A percentile compares a stretch with the other conserved stretches of the same genome.
These are phyloP conservation scores for Thymelicus sylvestris DNA, from an alignment of 2,888 invertebrate genomes.

Conservation along the genomic window DNA sequence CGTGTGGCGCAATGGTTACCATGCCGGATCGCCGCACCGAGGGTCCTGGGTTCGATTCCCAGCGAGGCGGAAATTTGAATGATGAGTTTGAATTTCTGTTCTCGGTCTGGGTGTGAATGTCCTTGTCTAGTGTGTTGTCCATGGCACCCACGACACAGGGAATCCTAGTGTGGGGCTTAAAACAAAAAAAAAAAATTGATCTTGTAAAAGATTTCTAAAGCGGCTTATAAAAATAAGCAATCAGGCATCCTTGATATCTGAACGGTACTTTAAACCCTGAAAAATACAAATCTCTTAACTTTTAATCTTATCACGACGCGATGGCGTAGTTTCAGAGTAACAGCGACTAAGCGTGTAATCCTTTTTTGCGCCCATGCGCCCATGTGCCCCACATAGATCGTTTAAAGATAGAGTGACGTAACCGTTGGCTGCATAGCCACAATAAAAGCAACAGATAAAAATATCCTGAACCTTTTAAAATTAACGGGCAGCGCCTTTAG, in stretches of 20 bases:
- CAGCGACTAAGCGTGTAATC: not conserved
- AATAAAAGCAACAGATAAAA: constrained; percentile 31
- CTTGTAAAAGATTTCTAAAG: no score
- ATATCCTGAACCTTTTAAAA: constrained; percentile 21
- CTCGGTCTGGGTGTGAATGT: no score
- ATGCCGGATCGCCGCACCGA: no score
- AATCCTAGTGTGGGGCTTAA: no score
- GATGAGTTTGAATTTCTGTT: no score
- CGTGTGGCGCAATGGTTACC: no score
- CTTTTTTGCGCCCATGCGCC: not conserved
- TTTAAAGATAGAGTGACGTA: constrained; percentile 1
- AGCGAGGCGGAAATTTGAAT: no score
- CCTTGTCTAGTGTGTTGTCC: no score
- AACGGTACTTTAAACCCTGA: not conserved
- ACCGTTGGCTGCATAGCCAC: constrained; percentile 10
- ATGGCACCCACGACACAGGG: no score
- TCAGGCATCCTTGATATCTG: not conserved
- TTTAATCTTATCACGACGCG: constrained; percentile 2
- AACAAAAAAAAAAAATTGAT: no score
- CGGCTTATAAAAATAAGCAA: no score
- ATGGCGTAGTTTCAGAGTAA: constrained; percentile 7
- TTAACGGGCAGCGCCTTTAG: constrained; percentile 16
- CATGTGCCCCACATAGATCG: not conserved
- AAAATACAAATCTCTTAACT: not conserved
- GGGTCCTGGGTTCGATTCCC: no score